Base-by-base conservation (phyloP, 2,797 vertebrate species). In the Muscicapa striata region DNA sequence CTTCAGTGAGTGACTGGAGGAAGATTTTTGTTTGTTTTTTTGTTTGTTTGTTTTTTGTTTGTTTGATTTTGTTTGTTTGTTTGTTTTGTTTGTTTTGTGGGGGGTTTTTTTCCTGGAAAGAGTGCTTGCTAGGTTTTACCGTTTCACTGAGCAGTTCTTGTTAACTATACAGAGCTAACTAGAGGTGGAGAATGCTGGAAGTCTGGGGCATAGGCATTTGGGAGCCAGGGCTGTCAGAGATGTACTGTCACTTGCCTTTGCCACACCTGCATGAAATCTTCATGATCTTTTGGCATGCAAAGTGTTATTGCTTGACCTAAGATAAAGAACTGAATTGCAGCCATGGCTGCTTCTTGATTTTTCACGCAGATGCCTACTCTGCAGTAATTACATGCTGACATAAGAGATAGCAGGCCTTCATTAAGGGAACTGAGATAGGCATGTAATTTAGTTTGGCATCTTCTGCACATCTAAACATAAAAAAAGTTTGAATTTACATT, bases 251-350 rank as follows among this genome's bases (percentile, higher is more conserved):
- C 1, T 6, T 21, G 27, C 0, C 1, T 68, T 90, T 77, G 75
- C 74, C 70, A 76, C 52, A 51, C 61, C 61, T 89, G 61, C 59
- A 14, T 54, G 78, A 77, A 80, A 74, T 89, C 70, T 77, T 82
- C 36, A 29, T 46, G 75, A 36, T 94, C 74, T 59, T 76, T 29
- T 70, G 82, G 75, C 41, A 63, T 26, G 30, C 40, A 34, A 29
- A 58, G 55, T 4, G 20, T 84, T 84, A 52, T 23, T 92, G 41
- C 54, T 87, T 89, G 86, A 83, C 52, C 34, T 29, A 17, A 90
- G 81, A 74, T 87, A 90, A 92, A 79, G 77, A 73, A 83, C 48
- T 84, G 57, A 77, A 74, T 74, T 79, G 52, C 59, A 84, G 61
- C 74, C 19, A 7, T 82, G 40, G 6, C n/a, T 79, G 67, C 70